phyloP scores from a whole-genome alignment of 2,888 invertebrate genomes.

The Drosophila kambysellisi region DNA sequence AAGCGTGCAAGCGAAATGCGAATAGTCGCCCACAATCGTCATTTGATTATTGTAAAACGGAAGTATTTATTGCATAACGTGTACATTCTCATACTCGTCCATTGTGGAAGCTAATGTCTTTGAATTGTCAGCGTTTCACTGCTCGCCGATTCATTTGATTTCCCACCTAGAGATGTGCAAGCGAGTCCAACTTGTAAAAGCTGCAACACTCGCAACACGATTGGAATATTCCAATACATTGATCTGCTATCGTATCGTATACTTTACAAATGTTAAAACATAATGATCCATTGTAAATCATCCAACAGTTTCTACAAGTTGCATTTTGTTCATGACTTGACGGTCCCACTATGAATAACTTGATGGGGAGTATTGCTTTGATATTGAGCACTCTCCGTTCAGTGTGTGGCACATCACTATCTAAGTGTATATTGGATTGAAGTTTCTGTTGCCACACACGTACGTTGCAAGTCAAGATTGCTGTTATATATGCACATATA shows the following conservation, averaged over 20 bases:
- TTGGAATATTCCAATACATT: background rate
- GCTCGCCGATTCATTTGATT: conserved; percentile 12
- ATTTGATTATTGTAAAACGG: conserved; percentile 82
- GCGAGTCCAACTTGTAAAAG: background rate
- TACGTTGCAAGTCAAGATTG: background rate
- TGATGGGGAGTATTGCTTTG: background rate
- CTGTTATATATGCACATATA: conserved; percentile 40
- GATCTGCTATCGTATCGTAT: background rate
- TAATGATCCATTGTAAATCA: background rate
- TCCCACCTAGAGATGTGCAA: conserved; percentile 6
- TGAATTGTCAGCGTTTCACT: conserved; percentile 43
- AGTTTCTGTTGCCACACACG: conserved; percentile 1
- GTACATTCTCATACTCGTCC: conserved; percentile 13
- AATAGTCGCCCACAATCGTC: conserved; percentile 61
- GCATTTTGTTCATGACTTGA: background rate
- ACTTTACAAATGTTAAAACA: background rate
- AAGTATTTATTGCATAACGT: conserved; percentile 79
- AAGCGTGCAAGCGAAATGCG: conserved; percentile 9
- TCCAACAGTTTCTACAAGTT: background rate
- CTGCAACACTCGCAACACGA: background rate
- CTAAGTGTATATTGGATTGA: conserved; percentile 32
- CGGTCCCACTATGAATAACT: background rate
- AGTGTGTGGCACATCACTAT: conserved; percentile 13
- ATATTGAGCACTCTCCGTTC: background rate
- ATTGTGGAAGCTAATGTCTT: conserved; percentile 32